Percentiles rank a stretch among this genome's conserved stretches.
These are phyloP conservation scores for Leucoraja ocellata DNA, from an alignment of 2,797 vertebrate species.

Conservation along the genomic window DNA sequence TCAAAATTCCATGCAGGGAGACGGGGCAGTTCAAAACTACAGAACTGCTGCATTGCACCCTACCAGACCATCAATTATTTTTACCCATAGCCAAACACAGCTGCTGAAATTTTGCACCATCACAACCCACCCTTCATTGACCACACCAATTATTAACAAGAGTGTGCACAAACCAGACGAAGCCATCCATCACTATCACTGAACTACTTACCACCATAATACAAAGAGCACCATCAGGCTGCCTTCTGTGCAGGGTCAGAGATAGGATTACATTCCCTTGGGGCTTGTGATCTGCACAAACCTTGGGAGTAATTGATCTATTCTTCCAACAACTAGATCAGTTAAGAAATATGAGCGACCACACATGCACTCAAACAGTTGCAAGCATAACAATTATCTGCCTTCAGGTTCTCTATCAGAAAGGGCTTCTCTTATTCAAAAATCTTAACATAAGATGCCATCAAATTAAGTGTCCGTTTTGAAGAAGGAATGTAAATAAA, in stretches of 20 bases:
- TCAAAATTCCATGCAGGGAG: slow-evolving; percentile 40
- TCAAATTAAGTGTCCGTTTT: background rate
- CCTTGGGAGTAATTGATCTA: background rate
- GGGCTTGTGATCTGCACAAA: background rate
- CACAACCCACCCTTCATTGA: background rate
- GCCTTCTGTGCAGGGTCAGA: background rate
- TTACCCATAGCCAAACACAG: background rate
- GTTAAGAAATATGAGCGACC: background rate
- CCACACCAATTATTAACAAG: background rate
- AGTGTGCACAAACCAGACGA: background rate
- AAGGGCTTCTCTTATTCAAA: background rate
- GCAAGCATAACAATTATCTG: background rate
- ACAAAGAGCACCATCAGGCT: background rate
- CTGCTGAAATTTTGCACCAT: background rate
- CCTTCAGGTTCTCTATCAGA: background rate
- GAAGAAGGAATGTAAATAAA: background rate
- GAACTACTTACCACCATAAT: background rate
- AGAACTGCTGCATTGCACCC: slow-evolving; percentile 35
- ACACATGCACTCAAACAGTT: background rate
- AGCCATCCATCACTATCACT: background rate
- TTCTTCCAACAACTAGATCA: background rate
- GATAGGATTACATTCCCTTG: background rate
- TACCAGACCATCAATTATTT: background rate
- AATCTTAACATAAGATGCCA: background rate
- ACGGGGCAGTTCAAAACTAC: slow-evolving; percentile 36